phyloP scores from a whole-genome alignment of 2,797 vertebrate species.

The Myotis vivesi region DNA sequence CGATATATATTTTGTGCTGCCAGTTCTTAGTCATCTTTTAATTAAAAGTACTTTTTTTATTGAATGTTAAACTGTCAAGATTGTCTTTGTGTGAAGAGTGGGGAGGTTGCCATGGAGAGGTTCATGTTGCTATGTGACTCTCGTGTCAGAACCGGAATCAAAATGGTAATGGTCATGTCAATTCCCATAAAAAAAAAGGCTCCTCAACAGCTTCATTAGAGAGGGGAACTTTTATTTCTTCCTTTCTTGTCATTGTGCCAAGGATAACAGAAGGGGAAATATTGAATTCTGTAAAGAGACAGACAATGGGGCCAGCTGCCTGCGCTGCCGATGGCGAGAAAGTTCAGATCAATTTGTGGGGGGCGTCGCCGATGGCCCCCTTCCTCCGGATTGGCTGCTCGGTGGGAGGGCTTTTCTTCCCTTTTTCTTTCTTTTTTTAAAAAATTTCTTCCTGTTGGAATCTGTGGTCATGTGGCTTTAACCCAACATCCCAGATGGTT shows the following conservation, averaged over 20 bases:
- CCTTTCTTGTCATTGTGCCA: constrained; percentile 66
- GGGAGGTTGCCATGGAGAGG: constrained; percentile 66
- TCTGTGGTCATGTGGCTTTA: neutral
- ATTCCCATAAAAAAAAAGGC: constrained; percentile 59
- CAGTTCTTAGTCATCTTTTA: constrained; percentile 71
- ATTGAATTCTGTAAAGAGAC: constrained; percentile 73
- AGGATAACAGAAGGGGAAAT: constrained; percentile 54
- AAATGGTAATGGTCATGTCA: constrained; percentile 77
- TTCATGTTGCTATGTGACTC: constrained; percentile 66
- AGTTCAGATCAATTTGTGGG: constrained; percentile 14
- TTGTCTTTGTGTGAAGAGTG: constrained; percentile 54
- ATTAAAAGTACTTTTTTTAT: constrained; percentile 74
- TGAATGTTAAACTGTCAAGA: constrained; percentile 70
- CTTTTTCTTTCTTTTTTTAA: too few species aligned
- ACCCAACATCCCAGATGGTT: neutral
- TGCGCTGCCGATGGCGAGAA: neutral
- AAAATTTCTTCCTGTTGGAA: neutral
- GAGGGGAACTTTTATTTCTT: constrained; percentile 64
- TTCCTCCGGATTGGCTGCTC: neutral
- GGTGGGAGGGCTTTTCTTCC: neutral
- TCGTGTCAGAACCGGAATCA: constrained; percentile 63
- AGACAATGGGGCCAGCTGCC: constrained; percentile 61
- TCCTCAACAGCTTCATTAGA: constrained; percentile 73
- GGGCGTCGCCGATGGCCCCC: neutral
- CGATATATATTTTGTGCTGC: constrained; percentile 26